Evolutionary conservation across 2,113 vertebrate species (phyloP), one percentile per base, ranked within the genome.

Genomic region (Mustelus asterias): DNA sequence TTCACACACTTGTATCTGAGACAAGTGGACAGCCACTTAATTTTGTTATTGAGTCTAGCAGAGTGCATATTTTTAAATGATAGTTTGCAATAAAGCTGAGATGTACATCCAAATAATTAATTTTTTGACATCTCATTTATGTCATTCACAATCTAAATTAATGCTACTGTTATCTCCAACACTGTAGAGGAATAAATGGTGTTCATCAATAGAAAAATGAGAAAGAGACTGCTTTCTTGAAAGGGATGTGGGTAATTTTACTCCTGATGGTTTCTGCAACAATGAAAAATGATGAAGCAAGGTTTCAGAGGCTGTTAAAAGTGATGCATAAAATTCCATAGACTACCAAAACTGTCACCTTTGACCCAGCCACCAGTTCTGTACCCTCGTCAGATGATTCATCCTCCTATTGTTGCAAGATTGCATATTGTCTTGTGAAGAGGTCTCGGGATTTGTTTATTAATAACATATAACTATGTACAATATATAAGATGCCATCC

Each of bases 91-190:
- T 72, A 72, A 48, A 54, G 69, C 69, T 0, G 29, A 29, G 44
- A 95, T 48, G 11, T 95, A 37, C 48, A 2, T 41, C 93, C 11
- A 72, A 95, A 95, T 72, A 95, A 95, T 95, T 95, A 95, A 95
- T 72, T 95, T 70, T 65, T 93, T 93, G 60, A 63, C 33, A 67
- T 37, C 16, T 93, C 14, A 41, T 60, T 58, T 14, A n/a, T 4
- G 29, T 26, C 54, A 90, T 90, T 90, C 54, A 60, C 22, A 22
- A 37, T 93, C 60, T 65, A 41, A 93, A 92, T 92, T 16, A 72
- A 95, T 48, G 4, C 24, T 24, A 6, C 44, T 8, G 33, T 16
- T 33, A 14, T 26, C 41, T 72, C 22, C 94, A 26, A 54, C 26
- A 20, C 69, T 54, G 37, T 54, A 33, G 44, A 69, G 41, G 72